Percentiles rank a stretch among this genome's conserved stretches.
Evolutionary conservation across 2,113 vertebrate species (phyloP).

Genomic region (Cryptomyrus ogoouensis): DNA sequence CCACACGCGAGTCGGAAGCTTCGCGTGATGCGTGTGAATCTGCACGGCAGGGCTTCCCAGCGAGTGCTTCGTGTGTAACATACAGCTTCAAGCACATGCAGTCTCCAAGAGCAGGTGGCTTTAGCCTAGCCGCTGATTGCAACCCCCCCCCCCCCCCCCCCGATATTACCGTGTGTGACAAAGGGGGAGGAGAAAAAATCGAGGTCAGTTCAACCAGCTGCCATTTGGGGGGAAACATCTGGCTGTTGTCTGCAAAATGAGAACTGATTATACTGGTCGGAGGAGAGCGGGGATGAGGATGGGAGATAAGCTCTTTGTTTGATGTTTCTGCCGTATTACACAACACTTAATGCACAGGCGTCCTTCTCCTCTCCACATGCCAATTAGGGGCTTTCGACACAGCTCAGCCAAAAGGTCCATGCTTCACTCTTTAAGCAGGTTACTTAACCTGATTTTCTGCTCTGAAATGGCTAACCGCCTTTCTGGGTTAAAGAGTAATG

Average conservation of each 20-base stretch:
- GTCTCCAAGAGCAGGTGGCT: not conserved
- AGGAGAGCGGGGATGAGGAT: not conserved
- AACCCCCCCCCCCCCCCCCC: not conserved
- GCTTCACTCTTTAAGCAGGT: not conserved
- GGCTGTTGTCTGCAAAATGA: not conserved
- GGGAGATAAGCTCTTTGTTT: not conserved
- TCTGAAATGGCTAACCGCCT: not conserved
- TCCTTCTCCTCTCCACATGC: not conserved
- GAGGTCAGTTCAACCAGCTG: not conserved
- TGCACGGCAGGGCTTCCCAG: not conserved
- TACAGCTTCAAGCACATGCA: not conserved
- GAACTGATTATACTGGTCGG: not conserved
- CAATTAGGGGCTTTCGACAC: not conserved
- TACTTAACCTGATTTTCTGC: not conserved
- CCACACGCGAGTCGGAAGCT: not conserved
- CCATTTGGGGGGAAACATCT: not conserved
- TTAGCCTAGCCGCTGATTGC: not conserved
- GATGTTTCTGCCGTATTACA: not conserved
- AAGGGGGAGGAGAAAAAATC: not conserved
- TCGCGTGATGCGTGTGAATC: not conserved
- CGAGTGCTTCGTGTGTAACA: not conserved
- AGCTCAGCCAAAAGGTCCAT: not conserved
- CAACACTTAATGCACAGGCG: not conserved
- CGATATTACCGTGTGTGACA: not conserved
- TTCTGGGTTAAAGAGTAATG: not conserved